Percentiles rank a stretch among this genome's conserved stretches.
phyloP scores from a whole-genome alignment of 2,888 invertebrate species.

The Eucera pruinosa region DNA sequence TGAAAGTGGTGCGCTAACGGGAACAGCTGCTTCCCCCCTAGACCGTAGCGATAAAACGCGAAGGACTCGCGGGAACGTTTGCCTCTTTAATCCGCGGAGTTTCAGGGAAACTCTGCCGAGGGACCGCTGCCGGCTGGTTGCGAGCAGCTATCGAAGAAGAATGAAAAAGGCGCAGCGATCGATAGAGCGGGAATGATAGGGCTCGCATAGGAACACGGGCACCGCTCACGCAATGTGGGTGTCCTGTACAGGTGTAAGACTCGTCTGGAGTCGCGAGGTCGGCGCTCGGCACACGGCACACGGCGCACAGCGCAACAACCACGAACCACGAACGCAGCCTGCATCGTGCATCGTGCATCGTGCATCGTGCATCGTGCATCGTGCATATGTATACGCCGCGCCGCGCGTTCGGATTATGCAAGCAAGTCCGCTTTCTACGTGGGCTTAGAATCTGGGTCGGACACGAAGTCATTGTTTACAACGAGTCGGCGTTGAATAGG shows the following conservation, averaged over 20 bases:
- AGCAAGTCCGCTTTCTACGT: slow-evolving; percentile 82
- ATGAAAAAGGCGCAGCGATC: slow-evolving; percentile 3
- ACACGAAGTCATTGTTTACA: slow-evolving; percentile 81
- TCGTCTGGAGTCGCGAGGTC: slow-evolving; percentile 38
- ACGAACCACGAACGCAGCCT: slow-evolving; percentile 44
- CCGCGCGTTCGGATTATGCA: slow-evolving; percentile 79
- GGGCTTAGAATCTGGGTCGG: slow-evolving; percentile 83
- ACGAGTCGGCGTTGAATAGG: slow-evolving; percentile 68
- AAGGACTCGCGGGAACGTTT: neutral
- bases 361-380: slow-evolving; percentile 47
- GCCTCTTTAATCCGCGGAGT: neutral
- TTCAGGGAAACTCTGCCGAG: no score
- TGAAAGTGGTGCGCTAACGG: slow-evolving; percentile 72
- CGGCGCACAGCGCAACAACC: no score
- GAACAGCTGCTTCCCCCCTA: slow-evolving; percentile 64
- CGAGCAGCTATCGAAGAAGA: neutral
- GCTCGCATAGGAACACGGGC: slow-evolving; percentile 9
- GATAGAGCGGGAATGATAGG: neutral
- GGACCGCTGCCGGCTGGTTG: no score
- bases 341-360: slow-evolving; percentile 46
- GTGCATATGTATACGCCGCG: slow-evolving; percentile 47
- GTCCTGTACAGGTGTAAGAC: slow-evolving; percentile 57
- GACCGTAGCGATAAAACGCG: slow-evolving; percentile 52
- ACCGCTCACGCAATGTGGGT: slow-evolving; percentile 39
- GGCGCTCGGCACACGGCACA: no score